Percentiles rank a stretch among this genome's conserved stretches.
These are phyloP conservation scores for Enchytraeus crypticus DNA, from an alignment of 2,888 invertebrate species.

Conservation along the genomic window DNA sequence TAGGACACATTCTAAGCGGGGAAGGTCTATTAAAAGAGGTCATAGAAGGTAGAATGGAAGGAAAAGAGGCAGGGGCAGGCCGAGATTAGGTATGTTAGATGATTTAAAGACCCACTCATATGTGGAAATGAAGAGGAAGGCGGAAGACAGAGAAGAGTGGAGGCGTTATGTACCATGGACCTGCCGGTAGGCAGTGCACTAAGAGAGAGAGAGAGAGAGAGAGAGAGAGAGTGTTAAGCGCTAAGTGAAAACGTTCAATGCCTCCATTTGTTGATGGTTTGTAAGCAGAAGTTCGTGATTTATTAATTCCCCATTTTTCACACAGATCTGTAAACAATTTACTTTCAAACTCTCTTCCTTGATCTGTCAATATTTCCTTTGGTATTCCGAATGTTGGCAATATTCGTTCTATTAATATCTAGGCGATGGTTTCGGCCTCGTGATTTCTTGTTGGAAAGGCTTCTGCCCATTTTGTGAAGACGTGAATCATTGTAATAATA, in stretches of 20 bases:
- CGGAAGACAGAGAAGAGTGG: no score
- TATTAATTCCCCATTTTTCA: neutral
- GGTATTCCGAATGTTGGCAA: neutral
- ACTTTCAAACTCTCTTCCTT: conserved; percentile 1
- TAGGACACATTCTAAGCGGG: no score
- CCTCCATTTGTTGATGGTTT: neutral
- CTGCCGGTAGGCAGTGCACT: no score
- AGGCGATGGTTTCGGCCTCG: neutral
- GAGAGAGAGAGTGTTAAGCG: no score
- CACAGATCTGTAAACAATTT: conserved; percentile 1
- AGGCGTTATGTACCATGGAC: no score
- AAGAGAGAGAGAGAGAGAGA: no score
- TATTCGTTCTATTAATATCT: neutral
- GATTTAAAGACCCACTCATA: no score
- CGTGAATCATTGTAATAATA: neutral
- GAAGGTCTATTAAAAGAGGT: no score
- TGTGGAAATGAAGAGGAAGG: no score
- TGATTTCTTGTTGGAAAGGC: neutral
- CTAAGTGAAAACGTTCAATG: neutral
- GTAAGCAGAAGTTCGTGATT: conserved; percentile 1
- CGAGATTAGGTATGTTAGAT: no score
- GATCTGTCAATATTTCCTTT: neutral
- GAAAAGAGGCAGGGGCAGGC: no score
- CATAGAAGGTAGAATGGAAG: no score
- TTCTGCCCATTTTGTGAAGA: conserved; percentile 6